A percentile compares a stretch with the other conserved stretches of the same genome.
These are phyloP conservation scores for Girardia tigrina DNA, from an alignment of 2,888 invertebrate genomes.

Conservation along the genomic window DNA sequence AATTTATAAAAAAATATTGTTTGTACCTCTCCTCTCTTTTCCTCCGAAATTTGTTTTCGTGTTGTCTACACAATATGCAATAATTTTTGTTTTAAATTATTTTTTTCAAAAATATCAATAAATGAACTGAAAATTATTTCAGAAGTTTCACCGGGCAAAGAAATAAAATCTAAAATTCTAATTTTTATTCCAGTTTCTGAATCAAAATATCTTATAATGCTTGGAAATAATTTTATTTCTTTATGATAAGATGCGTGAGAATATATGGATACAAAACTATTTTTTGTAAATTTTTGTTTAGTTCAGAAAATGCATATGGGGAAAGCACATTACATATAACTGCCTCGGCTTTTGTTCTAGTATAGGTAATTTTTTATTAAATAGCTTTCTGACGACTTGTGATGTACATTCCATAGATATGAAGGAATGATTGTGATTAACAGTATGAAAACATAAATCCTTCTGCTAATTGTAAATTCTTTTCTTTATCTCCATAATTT, in stretches of 20 bases:
- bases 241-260: conserved; percentile 34
- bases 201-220: conserved; percentile 32
- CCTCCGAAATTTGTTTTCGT: conserved; percentile 41
- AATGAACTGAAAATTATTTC: conserved; percentile 37
- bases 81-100: conserved; percentile 33
- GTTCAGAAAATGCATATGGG: conserved; percentile 33
- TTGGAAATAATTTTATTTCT: conserved; percentile 32
- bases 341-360: conserved; percentile 35
- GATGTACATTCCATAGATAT: conserved; percentile 33
- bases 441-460: conserved; percentile 30
- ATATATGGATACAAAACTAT: conserved; percentile 33
- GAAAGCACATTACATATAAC: conserved; percentile 33
- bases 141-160: conserved; percentile 32
- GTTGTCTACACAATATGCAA: conserved; percentile 35
- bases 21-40: conserved; percentile 38
- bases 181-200: conserved; percentile 32
- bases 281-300: conserved; percentile 32
- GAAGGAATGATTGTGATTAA: conserved; percentile 31
- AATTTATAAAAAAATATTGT: conserved; percentile 41
- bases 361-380: conserved; percentile 32
- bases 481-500: too few relatives aligned
- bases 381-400: conserved; percentile 29
- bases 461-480: not conserved
- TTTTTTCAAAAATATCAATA: conserved; percentile 32
- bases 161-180: conserved; percentile 30